Evolutionary conservation across 1,140 invertebrate genomes (phyloP).

Genomic region (Hylyphantes graminicola): DNA sequence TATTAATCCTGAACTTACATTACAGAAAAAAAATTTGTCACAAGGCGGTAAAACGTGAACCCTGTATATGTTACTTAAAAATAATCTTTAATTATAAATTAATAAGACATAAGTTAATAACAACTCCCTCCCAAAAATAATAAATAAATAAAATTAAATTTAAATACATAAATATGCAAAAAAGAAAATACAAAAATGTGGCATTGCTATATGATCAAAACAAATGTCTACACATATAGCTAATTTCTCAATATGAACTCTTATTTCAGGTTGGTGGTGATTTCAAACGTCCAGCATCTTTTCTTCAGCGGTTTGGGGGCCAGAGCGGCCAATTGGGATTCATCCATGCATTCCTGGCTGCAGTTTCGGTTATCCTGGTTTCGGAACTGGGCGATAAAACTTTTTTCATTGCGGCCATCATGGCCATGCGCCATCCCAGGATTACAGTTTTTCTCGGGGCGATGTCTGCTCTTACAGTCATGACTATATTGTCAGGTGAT

Average conservation of each 20-base stretch:
- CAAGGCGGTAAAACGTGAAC: too few species aligned
- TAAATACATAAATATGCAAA: too few species aligned
- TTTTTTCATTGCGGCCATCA: slow-evolving; percentile 99
- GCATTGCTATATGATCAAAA: too few species aligned
- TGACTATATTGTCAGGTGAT: slow-evolving; percentile 89
- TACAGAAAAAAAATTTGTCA: too few species aligned
- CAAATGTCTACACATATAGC: too few species aligned
- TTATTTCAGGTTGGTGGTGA: slow-evolving; percentile 56
- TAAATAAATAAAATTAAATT: too few species aligned
- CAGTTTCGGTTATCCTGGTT: slow-evolving; percentile 95
- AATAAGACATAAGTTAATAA: too few species aligned
- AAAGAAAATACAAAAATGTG: too few species aligned
- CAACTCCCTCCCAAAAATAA: too few species aligned
- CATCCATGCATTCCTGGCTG: slow-evolving; percentile 92
- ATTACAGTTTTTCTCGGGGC: slow-evolving; percentile 93
- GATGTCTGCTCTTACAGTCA: slow-evolving; percentile 89
- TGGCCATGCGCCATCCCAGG: slow-evolving; percentile 98
- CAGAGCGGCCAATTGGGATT: slow-evolving; percentile 74
- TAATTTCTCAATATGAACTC: not conserved
- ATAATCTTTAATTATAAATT: too few species aligned
- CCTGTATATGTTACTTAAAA: too few species aligned
- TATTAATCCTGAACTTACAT: too few species aligned
- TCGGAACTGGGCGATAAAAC: slow-evolving; percentile 99
- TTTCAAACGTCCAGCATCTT: slow-evolving; percentile 51
- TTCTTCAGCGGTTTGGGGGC: slow-evolving; percentile 46